A percentile compares a stretch with the other conserved stretches of the same genome.
These are phyloP conservation scores for Schizaphis graminum DNA, from an alignment of 2,888 invertebrate genomes.

Conservation along the genomic window DNA sequence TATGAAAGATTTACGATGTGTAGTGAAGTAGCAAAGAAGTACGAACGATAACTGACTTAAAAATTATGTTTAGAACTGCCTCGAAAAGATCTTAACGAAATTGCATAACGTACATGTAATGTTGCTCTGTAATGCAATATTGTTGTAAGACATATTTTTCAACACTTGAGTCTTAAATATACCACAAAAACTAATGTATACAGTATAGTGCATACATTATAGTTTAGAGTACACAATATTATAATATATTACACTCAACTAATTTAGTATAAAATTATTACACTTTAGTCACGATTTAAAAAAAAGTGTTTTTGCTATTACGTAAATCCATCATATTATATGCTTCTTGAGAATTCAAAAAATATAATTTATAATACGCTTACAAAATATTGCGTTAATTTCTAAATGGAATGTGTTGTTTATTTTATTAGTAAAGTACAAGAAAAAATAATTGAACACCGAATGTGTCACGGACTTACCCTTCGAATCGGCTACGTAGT, in stretches of 20 bases:
- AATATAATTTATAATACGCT: background rate
- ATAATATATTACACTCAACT: background rate
- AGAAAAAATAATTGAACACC: background rate
- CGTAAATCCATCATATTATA: background rate
- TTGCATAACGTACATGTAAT: conserved; percentile 7
- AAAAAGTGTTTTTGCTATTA: background rate
- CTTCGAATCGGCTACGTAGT: conserved; percentile 88
- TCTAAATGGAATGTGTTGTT: background rate
- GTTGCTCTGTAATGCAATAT: background rate
- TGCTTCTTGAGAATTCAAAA: background rate
- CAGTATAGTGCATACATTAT: background rate
- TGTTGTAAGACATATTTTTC: conserved; percentile 20
- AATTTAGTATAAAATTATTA: conserved; percentile 28
- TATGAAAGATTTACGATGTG: background rate
- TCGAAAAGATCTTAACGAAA: background rate
- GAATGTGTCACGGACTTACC: conserved; percentile 22
- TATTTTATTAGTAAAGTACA: background rate
- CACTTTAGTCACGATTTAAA: conserved; percentile 41
- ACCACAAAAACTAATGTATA: conserved; percentile 46
- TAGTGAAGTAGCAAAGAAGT: background rate
- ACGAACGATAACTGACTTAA: background rate
- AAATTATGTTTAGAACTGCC: conserved; percentile 19
- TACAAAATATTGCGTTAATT: background rate
- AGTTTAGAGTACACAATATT: background rate
- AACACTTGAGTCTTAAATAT: background rate